Evolutionary conservation across 2,113 vertebrate species (phyloP), one percentile per base, ranked within the genome.

Genomic region (Brienomyrus brachyistius): DNA sequence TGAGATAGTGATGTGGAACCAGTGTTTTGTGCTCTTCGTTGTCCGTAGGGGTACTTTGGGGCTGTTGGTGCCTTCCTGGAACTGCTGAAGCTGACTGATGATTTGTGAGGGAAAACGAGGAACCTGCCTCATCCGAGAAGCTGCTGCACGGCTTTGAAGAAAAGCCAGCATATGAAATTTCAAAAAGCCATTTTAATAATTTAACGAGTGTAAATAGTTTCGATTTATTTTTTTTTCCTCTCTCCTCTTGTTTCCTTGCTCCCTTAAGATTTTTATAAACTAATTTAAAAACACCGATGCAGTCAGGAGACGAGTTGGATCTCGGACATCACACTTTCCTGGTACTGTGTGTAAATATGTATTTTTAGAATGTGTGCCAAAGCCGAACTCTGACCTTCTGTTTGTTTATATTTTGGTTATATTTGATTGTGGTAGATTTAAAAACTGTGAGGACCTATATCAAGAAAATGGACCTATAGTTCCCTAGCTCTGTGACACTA

Each of bases 1-100:
- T 89, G 19, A 59, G 83, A 17, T 17, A 21, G 3, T 51, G 83
- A 86, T 21, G 10, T 50, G 52, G 82, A 77, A 87, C 59, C 27
- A 51, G 19, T 88, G 51, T 56, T 89, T 92, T 91, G 45, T 59
- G 52, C 70, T 89, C 88, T 62, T 21, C 86, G 52, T 93, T 13
- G 92, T 93, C 90, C 88, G 27, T 91, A 99, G 98, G 98, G 98
- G 94, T 99, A 99, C 92, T 99, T 99, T 90, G 98, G 98, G 94
- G 98, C 98, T 8, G 98, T 99, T 21, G 98, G 98, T 17, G 98
- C 98, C 17, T 96, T 99, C 91, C 93, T 99, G 93, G 98, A 99
- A 94, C 95, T 99, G 91, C 96, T 99, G 90, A 99, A 99, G 95
- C 96, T 97, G 40, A 95, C 96, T 3, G 97, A 97, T 77, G 97